These are phyloP conservation scores for Halesus radiatus DNA, from an alignment of 1,140 invertebrate species.

Conservation along the genomic window DNA sequence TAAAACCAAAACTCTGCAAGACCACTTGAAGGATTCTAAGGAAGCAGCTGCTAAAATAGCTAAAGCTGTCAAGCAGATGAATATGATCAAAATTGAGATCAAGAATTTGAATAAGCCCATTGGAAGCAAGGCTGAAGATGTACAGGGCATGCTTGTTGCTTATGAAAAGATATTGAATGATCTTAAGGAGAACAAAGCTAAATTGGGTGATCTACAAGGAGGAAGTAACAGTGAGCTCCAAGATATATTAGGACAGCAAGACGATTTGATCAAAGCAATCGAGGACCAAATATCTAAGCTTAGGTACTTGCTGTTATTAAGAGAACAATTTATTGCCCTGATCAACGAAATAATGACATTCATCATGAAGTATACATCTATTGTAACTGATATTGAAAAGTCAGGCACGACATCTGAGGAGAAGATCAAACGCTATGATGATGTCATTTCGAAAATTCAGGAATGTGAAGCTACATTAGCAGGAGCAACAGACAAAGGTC, in stretches of 20 bases:
- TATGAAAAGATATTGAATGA: conserved; percentile 87
- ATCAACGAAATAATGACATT: conserved; percentile 90
- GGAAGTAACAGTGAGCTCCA: conserved; percentile 83
- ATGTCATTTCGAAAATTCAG: conserved; percentile 87
- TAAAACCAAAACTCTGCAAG: conserved; percentile 78
- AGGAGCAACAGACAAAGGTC: conserved; percentile 90
- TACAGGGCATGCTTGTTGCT: conserved; percentile 80
- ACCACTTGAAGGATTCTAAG: conserved; percentile 84
- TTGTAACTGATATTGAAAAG: conserved; percentile 88
- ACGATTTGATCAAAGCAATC: conserved; percentile 85
- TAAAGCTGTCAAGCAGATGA: conserved; percentile 84
- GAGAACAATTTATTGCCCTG: conserved; percentile 89
- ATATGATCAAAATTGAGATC: conserved; percentile 85
- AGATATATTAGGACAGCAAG: conserved; percentile 83
- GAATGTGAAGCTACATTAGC: conserved; percentile 90
- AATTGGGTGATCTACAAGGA: conserved; percentile 83
- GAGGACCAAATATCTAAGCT: conserved; percentile 88
- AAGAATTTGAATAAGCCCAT: conserved; percentile 88
- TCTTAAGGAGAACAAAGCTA: conserved; percentile 84
- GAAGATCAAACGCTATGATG: conserved; percentile 90
- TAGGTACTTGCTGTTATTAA: conserved; percentile 81
- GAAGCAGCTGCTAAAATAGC: conserved; percentile 83
- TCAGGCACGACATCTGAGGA: conserved; percentile 84
- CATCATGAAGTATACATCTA: conserved; percentile 88
- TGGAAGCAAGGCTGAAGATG: conserved; percentile 87